Evolutionary conservation across 1,140 invertebrate species (phyloP), one percentile per base, ranked within the genome.

Genomic region (Calliphora vicina): DNA sequence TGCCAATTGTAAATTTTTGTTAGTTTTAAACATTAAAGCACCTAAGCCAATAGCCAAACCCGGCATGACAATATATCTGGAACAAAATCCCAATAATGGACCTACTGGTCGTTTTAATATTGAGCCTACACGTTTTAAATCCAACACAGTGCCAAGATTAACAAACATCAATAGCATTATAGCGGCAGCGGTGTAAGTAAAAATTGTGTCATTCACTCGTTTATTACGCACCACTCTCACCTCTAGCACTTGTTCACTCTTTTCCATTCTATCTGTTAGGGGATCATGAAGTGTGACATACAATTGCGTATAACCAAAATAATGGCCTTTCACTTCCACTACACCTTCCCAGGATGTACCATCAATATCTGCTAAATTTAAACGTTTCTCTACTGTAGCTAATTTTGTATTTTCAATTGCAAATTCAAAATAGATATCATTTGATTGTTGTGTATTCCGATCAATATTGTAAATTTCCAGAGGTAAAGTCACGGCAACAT

Each of bases 81-180:
- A 84, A 29, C 71, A 81, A 71, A 87, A 83, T 8, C 85, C 86
- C 17, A 87, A 71, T 17, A 86, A 25, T 0, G 86, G 86, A 0
- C 86, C 85, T 42, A 97, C 92, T 0, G 97, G 97, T 85, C 92
- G 93, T 84, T 92, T 94, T 1, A 98, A 83, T 9, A 95, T 95
- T 12, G 92, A 90, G 85, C 93, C 93, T 5, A 98, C 93, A 2
- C 95, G 93, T 1, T 92, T 87, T 92, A 96, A 94, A 87, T 97
- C 95, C 89, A 98, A 92, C 1, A 97, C 96, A 89, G 97, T 97
- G 9, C 97, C 97, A 92, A 98, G 97, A 91, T 98, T 97, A 82
- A 98, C 94, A 88, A 97, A 98, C 85, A 97, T 95, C 26, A 97
- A 76, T 42, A 87, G 25, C 3, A 86, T 78, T 57, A 87, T 5